A percentile compares a stretch with the other conserved stretches of the same genome.
Evolutionary conservation across 2,888 invertebrate genomes (phyloP).

Genomic region (Drosophila putrida): DNA sequence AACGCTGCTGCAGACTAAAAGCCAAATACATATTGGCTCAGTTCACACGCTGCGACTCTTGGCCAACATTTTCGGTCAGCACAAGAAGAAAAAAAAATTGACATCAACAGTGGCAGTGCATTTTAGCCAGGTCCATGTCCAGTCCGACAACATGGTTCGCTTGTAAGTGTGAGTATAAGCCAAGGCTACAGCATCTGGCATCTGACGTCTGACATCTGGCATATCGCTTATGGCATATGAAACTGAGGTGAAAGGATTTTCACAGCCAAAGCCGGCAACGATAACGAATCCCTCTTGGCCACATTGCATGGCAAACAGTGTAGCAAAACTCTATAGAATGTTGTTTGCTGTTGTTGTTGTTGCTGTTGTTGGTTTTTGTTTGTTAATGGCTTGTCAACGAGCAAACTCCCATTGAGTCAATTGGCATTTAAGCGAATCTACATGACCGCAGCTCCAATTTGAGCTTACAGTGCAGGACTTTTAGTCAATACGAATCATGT

Average conservation of each 20-base stretch:
- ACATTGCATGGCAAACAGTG: conserved; percentile 4
- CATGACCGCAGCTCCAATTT: conserved; percentile 31
- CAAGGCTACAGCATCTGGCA: conserved; percentile 70
- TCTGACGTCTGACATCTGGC: conserved; percentile 29
- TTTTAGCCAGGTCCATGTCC: conserved; percentile 43
- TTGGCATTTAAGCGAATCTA: conserved; percentile 5
- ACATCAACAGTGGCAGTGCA: conserved; percentile 39
- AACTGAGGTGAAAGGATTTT: conserved; percentile 69
- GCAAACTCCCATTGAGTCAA: conserved; percentile 15
- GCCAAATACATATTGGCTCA: conserved; percentile 48
- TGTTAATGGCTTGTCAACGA: conserved; percentile 10
- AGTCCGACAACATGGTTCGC: conserved; percentile 28
- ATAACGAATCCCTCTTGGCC: conserved; percentile 25
- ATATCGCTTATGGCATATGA: conserved; percentile 11
- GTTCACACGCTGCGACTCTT: conserved; percentile 72
- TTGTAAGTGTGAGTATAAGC: conserved; percentile 29
- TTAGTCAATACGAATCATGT: conserved; percentile 3
- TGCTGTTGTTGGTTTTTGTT: neutral
- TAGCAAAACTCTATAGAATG: conserved; percentile 4
- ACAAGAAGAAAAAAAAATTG: conserved; percentile 26
- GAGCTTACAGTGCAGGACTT: conserved; percentile 8
- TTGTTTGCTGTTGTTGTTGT: neutral
- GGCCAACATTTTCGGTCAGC: conserved; percentile 66
- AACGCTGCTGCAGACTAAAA: conserved; percentile 37
- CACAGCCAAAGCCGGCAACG: conserved; percentile 31